Percentiles rank a stretch among this genome's conserved stretches.
phyloP scores from a whole-genome alignment of 2,797 vertebrate genomes.

The Carcharodon carcharias region DNA sequence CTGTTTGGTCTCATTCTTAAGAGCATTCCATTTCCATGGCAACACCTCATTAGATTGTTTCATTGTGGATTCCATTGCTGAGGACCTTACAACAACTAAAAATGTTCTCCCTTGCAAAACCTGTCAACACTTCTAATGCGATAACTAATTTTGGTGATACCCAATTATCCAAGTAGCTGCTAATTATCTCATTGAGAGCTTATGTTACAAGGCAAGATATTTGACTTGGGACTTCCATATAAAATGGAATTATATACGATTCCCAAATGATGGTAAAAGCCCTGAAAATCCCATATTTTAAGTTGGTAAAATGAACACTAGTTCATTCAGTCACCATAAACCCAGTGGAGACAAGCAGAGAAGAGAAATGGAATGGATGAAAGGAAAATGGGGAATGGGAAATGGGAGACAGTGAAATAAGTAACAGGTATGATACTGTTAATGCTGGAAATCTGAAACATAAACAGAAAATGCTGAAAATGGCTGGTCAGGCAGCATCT shows the following conservation, averaged over 20 bases:
- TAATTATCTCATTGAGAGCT: background rate
- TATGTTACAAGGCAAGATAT: background rate
- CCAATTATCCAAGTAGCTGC: background rate
- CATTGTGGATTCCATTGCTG: background rate
- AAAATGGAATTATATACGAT: background rate
- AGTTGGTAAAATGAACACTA: background rate
- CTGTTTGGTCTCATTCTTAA: conserved; percentile 30
- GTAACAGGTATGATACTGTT: too few species aligned
- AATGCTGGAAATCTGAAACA: background rate
- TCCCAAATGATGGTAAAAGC: background rate
- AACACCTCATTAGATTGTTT: background rate
- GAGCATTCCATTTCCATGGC: conserved; percentile 11
- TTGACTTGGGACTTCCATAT: background rate
- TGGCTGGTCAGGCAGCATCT: background rate
- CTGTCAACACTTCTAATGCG: background rate
- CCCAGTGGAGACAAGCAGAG: conserved; percentile 24
- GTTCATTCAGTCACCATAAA: background rate
- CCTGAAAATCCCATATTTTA: background rate
- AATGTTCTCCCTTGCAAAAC: background rate
- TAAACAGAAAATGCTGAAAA: background rate
- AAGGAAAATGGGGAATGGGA: background rate
- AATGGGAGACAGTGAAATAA: conserved; percentile 36
- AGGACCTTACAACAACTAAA: background rate
- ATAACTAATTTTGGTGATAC: background rate
- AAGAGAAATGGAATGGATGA: conserved; percentile 2